Evolutionary conservation across 2,797 vertebrate genomes (phyloP), one percentile per base, ranked within the genome.

Genomic region (Protosalanx chinensis): DNA sequence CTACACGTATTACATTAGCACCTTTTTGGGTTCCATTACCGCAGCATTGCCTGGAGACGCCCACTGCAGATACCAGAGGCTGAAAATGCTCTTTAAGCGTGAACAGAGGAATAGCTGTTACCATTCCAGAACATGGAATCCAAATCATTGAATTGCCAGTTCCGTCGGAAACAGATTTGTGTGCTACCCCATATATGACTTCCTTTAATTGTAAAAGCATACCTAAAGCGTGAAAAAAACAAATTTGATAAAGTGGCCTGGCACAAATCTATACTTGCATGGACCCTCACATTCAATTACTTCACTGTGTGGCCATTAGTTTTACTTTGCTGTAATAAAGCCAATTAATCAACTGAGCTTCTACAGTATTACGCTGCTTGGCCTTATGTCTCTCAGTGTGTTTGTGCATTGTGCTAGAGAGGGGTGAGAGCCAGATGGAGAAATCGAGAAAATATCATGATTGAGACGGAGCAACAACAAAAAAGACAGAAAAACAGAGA

Each of bases 1-100:
- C 92, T 89, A 82, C 91, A 87, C 87, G 82, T 91, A 91, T 81
- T 92, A 89, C 87, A 91, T 92, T 92, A 92, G 86, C 90, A 87
- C 89, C 85, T 91, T 90, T 80, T 87, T 88, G 83, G 81, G 85
- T 88, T 90, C 88, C 86, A 87, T 85, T 72, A 77, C 85, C 78
- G 84, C 80, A 82, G 88, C 79, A 70, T 71, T 64, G 89, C 83
- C 87, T 82, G 79, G 78, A 83, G 78, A 88, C 82, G 86, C 71
- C 51, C 64, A 71, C 61, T 29, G 46, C 65, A 70, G 8, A 46
- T 13, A 46, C 41, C 2, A 46, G 41, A 13, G 41, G 41, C 41
- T 46, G 41, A 46, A 46, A 8, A 8, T 46, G 13, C 8, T 13
- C 2, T 8, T 46, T 13, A 46, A 46, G 41, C 3, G 10, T 46